phyloP scores from a whole-genome alignment of 2,113 vertebrate species.

The Alethe diademata region DNA sequence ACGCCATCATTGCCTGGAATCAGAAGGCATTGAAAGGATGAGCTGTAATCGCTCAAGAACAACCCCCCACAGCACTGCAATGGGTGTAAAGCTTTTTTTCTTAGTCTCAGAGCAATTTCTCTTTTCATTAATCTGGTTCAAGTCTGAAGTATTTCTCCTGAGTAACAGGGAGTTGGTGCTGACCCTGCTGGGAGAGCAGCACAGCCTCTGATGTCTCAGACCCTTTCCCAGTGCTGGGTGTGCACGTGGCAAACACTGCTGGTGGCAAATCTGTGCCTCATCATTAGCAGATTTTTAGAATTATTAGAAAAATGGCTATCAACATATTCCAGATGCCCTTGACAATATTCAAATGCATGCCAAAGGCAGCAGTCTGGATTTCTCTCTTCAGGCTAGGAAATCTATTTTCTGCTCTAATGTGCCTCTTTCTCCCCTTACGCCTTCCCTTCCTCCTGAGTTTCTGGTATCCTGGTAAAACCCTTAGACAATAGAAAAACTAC shows the following conservation, averaged over 20 bases:
- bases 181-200: neutral
- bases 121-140: slow-evolving; percentile 13
- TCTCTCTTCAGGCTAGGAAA: slow-evolving; percentile 26
- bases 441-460: neutral
- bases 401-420: slow-evolving; percentile 45
- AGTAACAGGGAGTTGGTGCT: neutral
- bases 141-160: slow-evolving; percentile 9
- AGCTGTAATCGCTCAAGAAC: neutral
- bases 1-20: slow-evolving; percentile 41
- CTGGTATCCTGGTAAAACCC: neutral
- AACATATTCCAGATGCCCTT: slow-evolving; percentile 31
- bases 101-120: slow-evolving; percentile 5
- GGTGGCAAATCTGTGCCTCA: neutral
- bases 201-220: neutral
- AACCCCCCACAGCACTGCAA: neutral
- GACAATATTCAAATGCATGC: slow-evolving; percentile 23
- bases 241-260: neutral
- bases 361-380: slow-evolving; percentile 17
- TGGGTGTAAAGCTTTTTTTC: neutral
- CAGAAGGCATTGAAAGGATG: neutral
- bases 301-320: neutral
- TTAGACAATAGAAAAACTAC: neutral
- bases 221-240: accelerated
- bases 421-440: neutral
- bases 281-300: neutral